Base-by-base conservation (phyloP, 2,113 vertebrate species). In the Trinectes maculatus region DNA sequence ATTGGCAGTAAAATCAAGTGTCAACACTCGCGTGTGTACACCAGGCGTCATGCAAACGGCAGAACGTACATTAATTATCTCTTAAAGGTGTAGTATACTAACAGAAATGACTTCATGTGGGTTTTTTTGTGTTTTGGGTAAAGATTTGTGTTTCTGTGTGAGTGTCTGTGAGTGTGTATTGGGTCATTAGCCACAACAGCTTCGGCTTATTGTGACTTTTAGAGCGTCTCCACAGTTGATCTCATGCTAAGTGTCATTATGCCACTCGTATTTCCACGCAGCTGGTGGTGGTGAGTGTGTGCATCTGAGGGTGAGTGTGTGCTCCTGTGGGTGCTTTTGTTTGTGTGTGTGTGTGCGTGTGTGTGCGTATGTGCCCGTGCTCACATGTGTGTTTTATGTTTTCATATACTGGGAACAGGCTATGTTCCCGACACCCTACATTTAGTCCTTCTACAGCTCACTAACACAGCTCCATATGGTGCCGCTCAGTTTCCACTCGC, bases 201-300 rank as follows among this genome's bases (percentile, higher is more conserved):
- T 84, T 83, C 67, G 69, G 53, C 63, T 87, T 58, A 62, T 74
- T 80, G 73, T 78, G 81, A 84, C 80, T 88, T 83, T 74, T 69
- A 52, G 65, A 64, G 84, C 68, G 34, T 82, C 67, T 69, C 68
- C 51, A 68, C 71, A 75, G 52, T 85, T 60, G 70, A 59, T 77
- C 74, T 88, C 77, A 75, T 33, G 42, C 74, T 29, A 74, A 87
- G 74, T 85, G 72, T 79, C 82, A 75, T 84, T 84, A 89, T 86
- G 70, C 40, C 54, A 39, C 69, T 73, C 11, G 25, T 80, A 42
- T 78, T 82, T 71, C 40, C 28, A 70, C 29, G 24, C 71, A 80
- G 75, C 65, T 82, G 66, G 47, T 48, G 62, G 57, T 55, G 4
- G 22, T 36, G 42, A 29, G 52, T 58, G 75, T 61, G 68, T 67